Base-by-base conservation (phyloP, 1,140 invertebrate species). In the Brachionus rubens region DNA sequence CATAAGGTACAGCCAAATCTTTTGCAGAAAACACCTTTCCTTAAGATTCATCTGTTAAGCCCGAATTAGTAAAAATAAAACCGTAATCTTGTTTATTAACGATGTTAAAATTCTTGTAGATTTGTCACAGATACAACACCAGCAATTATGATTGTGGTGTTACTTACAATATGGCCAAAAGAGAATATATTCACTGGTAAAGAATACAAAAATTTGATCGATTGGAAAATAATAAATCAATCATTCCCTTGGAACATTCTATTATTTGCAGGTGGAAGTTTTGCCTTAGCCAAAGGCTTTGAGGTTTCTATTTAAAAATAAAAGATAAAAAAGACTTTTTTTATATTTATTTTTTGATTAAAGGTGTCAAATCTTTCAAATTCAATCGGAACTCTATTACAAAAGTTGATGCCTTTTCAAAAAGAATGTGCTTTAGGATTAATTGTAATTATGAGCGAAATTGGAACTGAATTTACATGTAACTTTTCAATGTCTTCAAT, bases 401-500 rank as follows among this genome's bases (percentile, higher is more conserved):
- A 70, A 50, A 30, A n/a, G 4, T 30, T 48, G 16, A 48, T 48
- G 67, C 67, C 47, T 30, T 24, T n/a, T 33, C 14, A 70, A 70
- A 70, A 70, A 70, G 43, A 48, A 21, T 14, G 48, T 1, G 43
- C 47, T 0, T 26, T 70, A 12, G 47, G 47, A 5, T 50, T 70
- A 16, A 70, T 70, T 26, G 67, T 48, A 2, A 28, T 28, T 30
- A 6, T 70, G 12, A 70, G 43, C 33, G 67, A 70, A 70, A 50
- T 70, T 30, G 67, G 67, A 4, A 70, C 43, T 1, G 67, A 70
- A 26, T 48, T 70, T 36, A 70, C 59, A 26, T 65, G 59, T 26
- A 65, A 65, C 43, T 65, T 65, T 65, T 65, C 59, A 21, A 65
- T 65, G 59, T 65, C 59, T 14, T 65, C 59, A 9, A 65, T 65